A percentile compares a stretch with the other conserved stretches of the same genome.
Evolutionary conservation across 2,797 vertebrate genomes (phyloP).

Genomic region (Leptodactylus fallax): DNA sequence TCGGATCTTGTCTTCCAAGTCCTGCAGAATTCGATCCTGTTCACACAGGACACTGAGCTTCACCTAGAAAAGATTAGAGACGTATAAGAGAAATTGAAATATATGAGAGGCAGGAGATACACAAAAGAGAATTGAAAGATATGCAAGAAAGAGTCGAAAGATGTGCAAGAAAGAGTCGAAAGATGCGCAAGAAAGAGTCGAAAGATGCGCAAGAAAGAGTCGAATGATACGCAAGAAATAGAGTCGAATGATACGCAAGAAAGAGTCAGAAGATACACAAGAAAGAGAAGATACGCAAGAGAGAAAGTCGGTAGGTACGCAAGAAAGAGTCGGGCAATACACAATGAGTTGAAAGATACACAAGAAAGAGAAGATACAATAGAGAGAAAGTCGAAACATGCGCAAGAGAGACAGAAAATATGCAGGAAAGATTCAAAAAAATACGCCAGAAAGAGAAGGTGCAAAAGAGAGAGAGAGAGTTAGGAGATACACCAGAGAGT

Average conservation of each 20-base stretch:
- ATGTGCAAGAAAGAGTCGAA: not conserved
- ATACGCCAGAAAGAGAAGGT: no score
- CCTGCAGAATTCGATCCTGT: slow-evolving; percentile 96
- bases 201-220: not conserved
- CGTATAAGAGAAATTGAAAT: not conserved
- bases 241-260: no score
- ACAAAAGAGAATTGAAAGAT: no score
- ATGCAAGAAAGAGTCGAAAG: not conserved
- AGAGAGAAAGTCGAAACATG: no score
- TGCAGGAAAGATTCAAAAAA: no score
- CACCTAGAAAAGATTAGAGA: slow-evolving; percentile 80
- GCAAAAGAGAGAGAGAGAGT: not conserved
- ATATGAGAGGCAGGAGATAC: no score
- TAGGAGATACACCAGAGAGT: no score
- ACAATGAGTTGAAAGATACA: not conserved
- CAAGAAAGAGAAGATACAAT: not conserved
- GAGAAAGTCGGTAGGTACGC: no score
- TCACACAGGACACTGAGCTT: slow-evolving; percentile 95
- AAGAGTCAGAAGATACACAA: not conserved
- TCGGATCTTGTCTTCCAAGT: slow-evolving; percentile 90
- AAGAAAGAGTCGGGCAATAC: no score
- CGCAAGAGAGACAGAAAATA: no score
- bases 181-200: not conserved
- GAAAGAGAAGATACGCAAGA: not conserved
- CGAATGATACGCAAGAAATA: not conserved